Percentiles rank a stretch among this genome's conserved stretches.
These are phyloP conservation scores for Mormyrus lacerda DNA, from an alignment of 2,113 vertebrate genomes.

Conservation along the genomic window DNA sequence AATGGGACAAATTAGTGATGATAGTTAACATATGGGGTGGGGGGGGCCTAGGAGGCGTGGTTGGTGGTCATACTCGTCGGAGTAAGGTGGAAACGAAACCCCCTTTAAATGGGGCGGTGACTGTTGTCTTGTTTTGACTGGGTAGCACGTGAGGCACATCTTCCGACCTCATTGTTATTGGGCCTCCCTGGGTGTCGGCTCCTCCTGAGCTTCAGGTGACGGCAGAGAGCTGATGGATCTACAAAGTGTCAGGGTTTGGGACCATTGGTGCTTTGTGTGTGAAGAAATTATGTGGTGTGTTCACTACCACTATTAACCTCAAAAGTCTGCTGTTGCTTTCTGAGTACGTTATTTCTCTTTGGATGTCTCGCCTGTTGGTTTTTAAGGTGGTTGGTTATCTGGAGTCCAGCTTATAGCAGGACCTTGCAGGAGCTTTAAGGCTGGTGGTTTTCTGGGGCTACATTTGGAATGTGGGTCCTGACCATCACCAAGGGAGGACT, in stretches of 20 bases:
- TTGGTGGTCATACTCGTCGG: conserved; percentile 21
- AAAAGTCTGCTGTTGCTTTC: not conserved
- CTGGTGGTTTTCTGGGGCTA: not conserved
- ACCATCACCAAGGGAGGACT: not conserved
- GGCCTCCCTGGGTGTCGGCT: not conserved
- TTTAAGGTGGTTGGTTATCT: not conserved
- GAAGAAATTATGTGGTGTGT: not conserved
- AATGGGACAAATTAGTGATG: conserved; percentile 63
- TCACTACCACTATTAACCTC: not conserved
- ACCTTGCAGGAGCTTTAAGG: not conserved
- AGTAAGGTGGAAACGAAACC: not conserved
- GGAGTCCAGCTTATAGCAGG: not conserved
- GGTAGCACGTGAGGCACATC: not conserved
- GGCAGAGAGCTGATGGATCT: not conserved
- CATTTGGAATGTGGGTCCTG: not conserved
- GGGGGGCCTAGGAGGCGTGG: conserved; percentile 19
- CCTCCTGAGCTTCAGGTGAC: not conserved
- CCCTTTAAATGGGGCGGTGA: not conserved
- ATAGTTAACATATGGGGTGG: conserved; percentile 63
- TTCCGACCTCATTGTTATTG: not conserved
- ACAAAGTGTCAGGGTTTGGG: not conserved
- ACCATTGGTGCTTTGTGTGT: not conserved
- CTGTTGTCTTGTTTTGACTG: not conserved
- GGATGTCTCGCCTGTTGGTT: not conserved
- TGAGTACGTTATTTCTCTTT: not conserved